Base-by-base conservation (phyloP, 2,113 vertebrate species). In the Cinclus cinclus region DNA sequence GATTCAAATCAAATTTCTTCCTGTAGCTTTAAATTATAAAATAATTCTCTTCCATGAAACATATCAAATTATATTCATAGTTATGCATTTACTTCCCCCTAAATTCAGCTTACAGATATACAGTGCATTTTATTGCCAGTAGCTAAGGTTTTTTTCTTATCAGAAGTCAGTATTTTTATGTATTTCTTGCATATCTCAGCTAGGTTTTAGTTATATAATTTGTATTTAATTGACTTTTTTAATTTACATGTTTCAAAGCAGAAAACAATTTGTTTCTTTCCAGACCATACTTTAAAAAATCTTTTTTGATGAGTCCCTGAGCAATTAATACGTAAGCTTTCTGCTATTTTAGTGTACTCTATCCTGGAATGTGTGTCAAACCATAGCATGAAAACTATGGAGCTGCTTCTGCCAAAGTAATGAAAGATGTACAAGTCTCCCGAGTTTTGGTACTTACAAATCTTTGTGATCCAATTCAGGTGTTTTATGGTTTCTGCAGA, bases 1-100 rank as follows among this genome's bases (percentile, higher is more conserved):
- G 15, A 95, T 92, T 83, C 59, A 95, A 86, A 91, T 90, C 13
- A 88, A 56, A 83, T 93, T 92, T 70, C 42, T 80, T 74, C 75
- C 39, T 10, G 9, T 52, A 59, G 59, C 42, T 87, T 91, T 46
- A 80, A 50, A 77, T 83, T 73, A 31, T 74, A 77, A 94, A 85
- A 86, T 63, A 53, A 65, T 91, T 74, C 11, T 44, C 67, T 87
- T 77, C 37, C 70, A 20, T 77, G 67, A 90, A 94, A 77, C 35
- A 53, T 85, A 91, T 58, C 70, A 85, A 70, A 73, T 76, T 1
- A 25, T 76, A 73, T 21, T 69, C 28, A 30, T 53, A 47, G 33
- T 49, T 62, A n/a, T 35, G 33, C 37, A 49, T 82, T 94, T 49
- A 33, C 15, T 76, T 92, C 25, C 68, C 17, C 53, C 7, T 30